Conservation (phyloP, 2,113 vertebrate species). For the Corythoichthys haematopterus region DNA sequence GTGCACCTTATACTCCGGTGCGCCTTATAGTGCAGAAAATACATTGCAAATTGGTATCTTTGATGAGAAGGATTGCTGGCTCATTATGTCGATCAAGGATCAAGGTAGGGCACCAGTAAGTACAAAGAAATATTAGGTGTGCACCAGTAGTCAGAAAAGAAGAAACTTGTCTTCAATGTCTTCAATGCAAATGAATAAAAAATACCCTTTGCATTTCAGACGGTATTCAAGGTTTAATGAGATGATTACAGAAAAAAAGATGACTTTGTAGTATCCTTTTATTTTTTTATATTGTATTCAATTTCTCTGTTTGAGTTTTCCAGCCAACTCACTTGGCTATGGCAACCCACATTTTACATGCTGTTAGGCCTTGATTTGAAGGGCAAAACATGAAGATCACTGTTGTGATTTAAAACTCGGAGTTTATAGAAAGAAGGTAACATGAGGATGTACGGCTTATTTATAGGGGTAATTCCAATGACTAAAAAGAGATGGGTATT, state of each 20-base stretch:
- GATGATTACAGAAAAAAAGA: conserved; percentile 29
- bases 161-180: neutral
- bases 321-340: neutral
- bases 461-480: too few species aligned
- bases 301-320: neutral
- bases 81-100: conserved; percentile 56
- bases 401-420: neutral
- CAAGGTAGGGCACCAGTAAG: conserved; percentile 26
- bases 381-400: neutral
- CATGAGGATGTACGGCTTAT: neutral
- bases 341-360: neutral
- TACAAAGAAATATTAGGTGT: conserved; percentile 33
- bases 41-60: conserved; percentile 35
- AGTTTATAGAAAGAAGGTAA: neutral
- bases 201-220: neutral
- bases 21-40: too few species aligned
- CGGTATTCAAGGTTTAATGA: conserved; percentile 10
- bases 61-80: conserved; percentile 52
- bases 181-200: neutral
- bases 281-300: neutral
- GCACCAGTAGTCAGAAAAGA: conserved; percentile 23
- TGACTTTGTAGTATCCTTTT: neutral
- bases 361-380: neutral
- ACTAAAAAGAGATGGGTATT: conserved; percentile 8
- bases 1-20: neutral